phyloP scores from a whole-genome alignment of 2,797 vertebrate genomes.

The Sibirionetta formosa region DNA sequence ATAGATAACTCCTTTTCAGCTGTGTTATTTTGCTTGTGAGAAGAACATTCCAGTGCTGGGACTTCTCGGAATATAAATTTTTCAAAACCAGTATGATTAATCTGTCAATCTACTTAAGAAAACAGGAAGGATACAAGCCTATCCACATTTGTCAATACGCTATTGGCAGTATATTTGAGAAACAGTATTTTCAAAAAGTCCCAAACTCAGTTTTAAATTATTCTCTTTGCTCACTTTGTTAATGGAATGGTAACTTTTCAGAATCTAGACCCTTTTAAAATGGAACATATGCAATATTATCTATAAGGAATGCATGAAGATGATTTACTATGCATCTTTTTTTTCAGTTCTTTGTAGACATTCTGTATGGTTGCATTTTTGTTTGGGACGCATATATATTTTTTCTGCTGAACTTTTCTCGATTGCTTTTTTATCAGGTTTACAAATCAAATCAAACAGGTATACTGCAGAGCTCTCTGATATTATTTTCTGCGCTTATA shows the following conservation, averaged over 20 bases:
- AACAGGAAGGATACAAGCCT: background rate
- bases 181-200: conserved; percentile 10
- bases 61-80: conserved; percentile 28
- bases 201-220: conserved; percentile 32
- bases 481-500: conserved; percentile 85
- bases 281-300: conserved; percentile 71
- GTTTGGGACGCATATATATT: conserved; percentile 74
- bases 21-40: background rate
- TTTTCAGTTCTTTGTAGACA: conserved; percentile 75
- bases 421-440: conserved; percentile 89
- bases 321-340: conserved; percentile 78
- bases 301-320: conserved; percentile 49
- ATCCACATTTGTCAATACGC: background rate
- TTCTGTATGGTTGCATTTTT: conserved; percentile 79
- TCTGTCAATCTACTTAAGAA: conserved; percentile 36
- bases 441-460: conserved; percentile 90
- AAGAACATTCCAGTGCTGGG: background rate
- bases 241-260: conserved; percentile 70
- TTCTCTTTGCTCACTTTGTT: conserved; percentile 47
- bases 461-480: conserved; percentile 85
- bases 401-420: conserved; percentile 83
- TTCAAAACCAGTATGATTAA: conserved; percentile 64
- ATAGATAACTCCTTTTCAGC: background rate
- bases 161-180: background rate
- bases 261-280: conserved; percentile 57